phyloP scores from a whole-genome alignment of 2,797 vertebrate genomes.

The Cuniculus paca region DNA sequence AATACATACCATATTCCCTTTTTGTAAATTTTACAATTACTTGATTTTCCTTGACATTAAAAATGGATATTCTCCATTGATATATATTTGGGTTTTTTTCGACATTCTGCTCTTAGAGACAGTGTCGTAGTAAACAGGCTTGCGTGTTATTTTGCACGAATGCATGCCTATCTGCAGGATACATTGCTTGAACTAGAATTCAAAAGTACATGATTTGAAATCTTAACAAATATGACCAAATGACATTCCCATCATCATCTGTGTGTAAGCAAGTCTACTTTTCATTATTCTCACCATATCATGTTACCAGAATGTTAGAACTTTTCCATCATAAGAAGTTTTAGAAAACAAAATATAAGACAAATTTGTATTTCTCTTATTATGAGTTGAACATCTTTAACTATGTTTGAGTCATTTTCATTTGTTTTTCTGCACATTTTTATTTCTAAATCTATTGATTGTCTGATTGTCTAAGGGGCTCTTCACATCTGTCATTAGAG shows the following conservation, averaged over 20 bases:
- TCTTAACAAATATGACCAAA: conserved; percentile 1
- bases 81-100: background rate
- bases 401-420: background rate
- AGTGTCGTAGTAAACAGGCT: background rate
- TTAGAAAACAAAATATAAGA: background rate
- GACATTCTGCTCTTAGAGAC: background rate
- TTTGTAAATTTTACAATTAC: background rate
- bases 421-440: conserved; percentile 5
- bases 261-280: background rate
- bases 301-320: background rate
- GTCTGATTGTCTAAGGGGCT: background rate
- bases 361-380: background rate
- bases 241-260: background rate
- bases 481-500: conserved; percentile 19
- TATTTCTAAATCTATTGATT: background rate
- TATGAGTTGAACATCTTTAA: conserved; percentile 47
- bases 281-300: conserved; percentile 3
- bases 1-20: background rate
- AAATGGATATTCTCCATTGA: background rate
- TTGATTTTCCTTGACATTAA: background rate
- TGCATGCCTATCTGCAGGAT: background rate
- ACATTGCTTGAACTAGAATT: background rate
- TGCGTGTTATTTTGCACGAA: background rate
- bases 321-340: conserved; percentile 23
- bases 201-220: conserved; percentile 17